These are phyloP conservation scores for Alviniconcha strummeri DNA, from an alignment of 2,888 invertebrate species.

Conservation along the genomic window DNA sequence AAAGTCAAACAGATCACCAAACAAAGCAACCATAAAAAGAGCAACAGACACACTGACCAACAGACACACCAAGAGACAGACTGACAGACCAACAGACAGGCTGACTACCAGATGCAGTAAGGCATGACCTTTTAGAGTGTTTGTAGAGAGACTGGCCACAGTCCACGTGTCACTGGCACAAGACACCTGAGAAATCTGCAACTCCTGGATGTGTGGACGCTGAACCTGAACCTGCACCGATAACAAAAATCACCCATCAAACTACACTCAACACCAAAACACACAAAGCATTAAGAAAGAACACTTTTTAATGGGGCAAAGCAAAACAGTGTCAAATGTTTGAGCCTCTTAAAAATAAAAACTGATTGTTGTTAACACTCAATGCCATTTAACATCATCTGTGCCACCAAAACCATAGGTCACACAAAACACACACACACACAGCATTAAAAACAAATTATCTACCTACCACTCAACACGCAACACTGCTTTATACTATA, in stretches of 20 bases:
- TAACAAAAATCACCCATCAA: neutral
- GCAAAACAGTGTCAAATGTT: too few relatives aligned
- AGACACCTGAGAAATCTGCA: conserved; percentile 70
- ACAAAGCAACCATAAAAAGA: neutral
- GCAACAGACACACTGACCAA: neutral
- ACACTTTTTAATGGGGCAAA: too few relatives aligned
- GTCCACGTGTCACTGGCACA: conserved; percentile 71
- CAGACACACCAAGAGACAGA: neutral
- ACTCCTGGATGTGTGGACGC: conserved; percentile 61
- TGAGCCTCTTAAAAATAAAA: too few relatives aligned
- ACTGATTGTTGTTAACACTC: too few relatives aligned
- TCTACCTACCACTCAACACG: too few relatives aligned
- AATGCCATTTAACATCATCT: too few relatives aligned
- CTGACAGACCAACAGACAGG: neutral
- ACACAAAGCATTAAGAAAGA: too few relatives aligned
- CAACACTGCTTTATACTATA: too few relatives aligned
- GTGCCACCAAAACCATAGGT: too few relatives aligned
- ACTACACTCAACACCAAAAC: too few relatives aligned
- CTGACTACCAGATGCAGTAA: neutral
- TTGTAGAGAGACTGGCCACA: conserved; percentile 55
- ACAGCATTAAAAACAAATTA: too few relatives aligned
- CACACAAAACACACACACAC: too few relatives aligned
- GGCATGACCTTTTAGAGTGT: conserved; percentile 46
- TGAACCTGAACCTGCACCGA: conserved; percentile 56
- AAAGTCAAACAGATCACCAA: neutral